Conservation (phyloP, 1,140 invertebrate genomes). For the Drosophila lowei region DNA sequence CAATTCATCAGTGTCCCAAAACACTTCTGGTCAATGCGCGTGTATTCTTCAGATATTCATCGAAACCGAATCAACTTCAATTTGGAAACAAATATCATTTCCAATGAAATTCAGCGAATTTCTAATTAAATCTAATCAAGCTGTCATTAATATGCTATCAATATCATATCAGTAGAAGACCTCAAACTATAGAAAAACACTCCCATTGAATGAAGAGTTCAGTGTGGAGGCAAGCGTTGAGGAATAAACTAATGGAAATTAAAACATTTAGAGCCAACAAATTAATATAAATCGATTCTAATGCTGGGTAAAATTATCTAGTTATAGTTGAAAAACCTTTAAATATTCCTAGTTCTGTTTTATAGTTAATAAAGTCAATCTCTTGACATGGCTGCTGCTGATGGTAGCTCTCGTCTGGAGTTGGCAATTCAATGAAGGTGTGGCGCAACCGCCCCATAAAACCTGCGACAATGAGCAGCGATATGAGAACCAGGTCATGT, state of each 20-base stretch:
- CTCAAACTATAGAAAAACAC: conserved; percentile 6
- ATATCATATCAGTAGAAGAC: conserved; percentile 16
- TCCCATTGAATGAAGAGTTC: neutral
- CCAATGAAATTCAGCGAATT: conserved; percentile 26
- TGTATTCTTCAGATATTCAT: conserved; percentile 20
- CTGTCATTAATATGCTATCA: conserved; percentile 37
- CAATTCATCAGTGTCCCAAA: conserved; percentile 6
- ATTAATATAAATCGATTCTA: neutral
- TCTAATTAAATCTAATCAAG: conserved; percentile 45
- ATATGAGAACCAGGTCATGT: conserved; percentile 67
- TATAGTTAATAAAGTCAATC: conserved; percentile 3
- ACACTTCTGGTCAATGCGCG: conserved; percentile 4
- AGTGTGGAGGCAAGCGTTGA: conserved; percentile 12
- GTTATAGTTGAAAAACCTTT: neutral
- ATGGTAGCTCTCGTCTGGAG: conserved; percentile 24
- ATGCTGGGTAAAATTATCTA: conserved; percentile 27
- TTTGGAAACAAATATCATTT: conserved; percentile 10
- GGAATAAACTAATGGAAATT: neutral
- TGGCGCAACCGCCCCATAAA: conserved; percentile 24
- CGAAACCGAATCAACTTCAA: conserved; percentile 10
- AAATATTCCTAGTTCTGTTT: neutral
- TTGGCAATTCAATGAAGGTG: conserved; percentile 20
- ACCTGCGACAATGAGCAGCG: conserved; percentile 65
- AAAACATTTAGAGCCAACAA: neutral
- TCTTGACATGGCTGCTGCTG: conserved; percentile 28